A percentile compares a stretch with the other conserved stretches of the same genome.
Conservation (phyloP, 2,888 invertebrate genomes). For the Mylabris sibirica region DNA sequence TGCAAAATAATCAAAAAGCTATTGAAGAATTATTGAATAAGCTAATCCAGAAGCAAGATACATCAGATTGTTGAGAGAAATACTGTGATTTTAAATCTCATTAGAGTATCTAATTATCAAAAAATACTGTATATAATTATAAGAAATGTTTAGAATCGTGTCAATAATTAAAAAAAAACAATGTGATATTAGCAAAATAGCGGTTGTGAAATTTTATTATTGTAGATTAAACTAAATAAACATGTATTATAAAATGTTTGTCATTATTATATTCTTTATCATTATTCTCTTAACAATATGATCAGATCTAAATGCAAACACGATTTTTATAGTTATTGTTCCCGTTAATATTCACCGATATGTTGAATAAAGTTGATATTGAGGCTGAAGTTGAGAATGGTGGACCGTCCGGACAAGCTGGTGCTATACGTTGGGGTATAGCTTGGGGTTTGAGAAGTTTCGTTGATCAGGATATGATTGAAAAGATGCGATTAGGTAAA, state of each 20-base stretch:
- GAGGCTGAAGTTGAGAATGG: slow-evolving; percentile 78
- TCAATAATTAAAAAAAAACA: slow-evolving; percentile 33
- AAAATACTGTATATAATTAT: slow-evolving; percentile 15
- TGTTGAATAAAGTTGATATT: slow-evolving; percentile 82
- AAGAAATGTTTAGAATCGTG: slow-evolving; percentile 23
- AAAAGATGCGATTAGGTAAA: slow-evolving; percentile 85
- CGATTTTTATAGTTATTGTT: slow-evolving; percentile 71
- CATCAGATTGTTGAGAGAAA: slow-evolving; percentile 29
- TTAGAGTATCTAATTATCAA: slow-evolving; percentile 7
- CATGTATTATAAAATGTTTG: not conserved
- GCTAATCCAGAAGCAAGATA: slow-evolving; percentile 43
- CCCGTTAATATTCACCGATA: slow-evolving; percentile 81
- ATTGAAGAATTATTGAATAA: slow-evolving; percentile 55
- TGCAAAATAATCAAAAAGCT: slow-evolving; percentile 58
- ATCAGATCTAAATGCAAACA: not conserved
- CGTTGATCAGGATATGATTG: slow-evolving; percentile 76
- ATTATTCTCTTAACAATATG: not conserved
- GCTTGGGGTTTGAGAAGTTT: slow-evolving; percentile 85
- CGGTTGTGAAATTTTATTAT: slow-evolving; percentile 34
- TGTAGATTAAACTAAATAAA: slow-evolving; percentile 7
- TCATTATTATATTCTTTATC: not conserved
- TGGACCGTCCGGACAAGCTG: slow-evolving; percentile 84
- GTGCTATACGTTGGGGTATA: slow-evolving; percentile 87
- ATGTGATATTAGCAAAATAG: slow-evolving; percentile 48
- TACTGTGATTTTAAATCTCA: slow-evolving; percentile 24